phyloP scores from a whole-genome alignment of 2,797 vertebrate genomes.

The Huso huso region DNA sequence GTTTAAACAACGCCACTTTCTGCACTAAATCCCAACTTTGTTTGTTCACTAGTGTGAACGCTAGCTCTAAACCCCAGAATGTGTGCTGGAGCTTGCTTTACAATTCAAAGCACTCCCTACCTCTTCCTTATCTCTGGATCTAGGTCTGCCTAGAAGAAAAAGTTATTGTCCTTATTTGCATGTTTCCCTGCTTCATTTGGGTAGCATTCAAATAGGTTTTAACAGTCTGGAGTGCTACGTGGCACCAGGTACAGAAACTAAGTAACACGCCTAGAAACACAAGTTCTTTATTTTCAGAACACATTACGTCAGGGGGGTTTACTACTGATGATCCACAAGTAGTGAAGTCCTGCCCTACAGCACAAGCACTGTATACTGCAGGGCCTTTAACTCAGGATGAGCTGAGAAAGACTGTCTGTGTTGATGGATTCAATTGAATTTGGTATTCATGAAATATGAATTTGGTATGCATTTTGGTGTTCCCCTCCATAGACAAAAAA shows the following conservation, averaged over 20 bases:
- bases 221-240: constrained; percentile 13
- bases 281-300: neutral
- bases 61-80: neutral
- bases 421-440: no score
- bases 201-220: constrained; percentile 23
- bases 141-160: neutral
- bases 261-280: neutral
- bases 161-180: constrained; percentile 24
- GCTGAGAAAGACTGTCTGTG: no score
- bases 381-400: no score
- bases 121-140: no score
- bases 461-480: no score
- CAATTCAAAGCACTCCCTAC: neutral
- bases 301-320: neutral
- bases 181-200: constrained; percentile 26
- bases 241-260: neutral
- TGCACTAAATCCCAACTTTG: neutral
- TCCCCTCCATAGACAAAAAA: no score
- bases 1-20: no score
- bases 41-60: neutral
- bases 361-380: no score
- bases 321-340: neutral
- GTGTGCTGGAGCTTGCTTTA: neutral
- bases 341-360: neutral
- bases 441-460: no score